phyloP scores from a whole-genome alignment of 1,140 invertebrate genomes.

The Bombus polaris region DNA sequence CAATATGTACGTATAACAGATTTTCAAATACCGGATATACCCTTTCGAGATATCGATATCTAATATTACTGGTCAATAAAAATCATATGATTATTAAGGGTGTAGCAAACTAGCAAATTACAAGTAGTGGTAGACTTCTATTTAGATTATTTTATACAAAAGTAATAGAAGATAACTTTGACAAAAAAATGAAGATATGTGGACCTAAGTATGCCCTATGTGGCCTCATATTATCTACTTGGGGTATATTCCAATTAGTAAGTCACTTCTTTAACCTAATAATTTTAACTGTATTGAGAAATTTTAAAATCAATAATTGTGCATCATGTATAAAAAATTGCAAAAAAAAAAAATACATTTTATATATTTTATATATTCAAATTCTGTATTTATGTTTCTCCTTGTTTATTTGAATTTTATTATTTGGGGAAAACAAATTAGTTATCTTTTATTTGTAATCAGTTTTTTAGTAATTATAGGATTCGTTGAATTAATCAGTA shows the following conservation, averaged over 20 bases:
- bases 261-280: slow-evolving; percentile 72
- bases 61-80: slow-evolving; percentile 11
- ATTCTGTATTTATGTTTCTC: background rate
- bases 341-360: background rate
- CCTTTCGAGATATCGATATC: slow-evolving; percentile 49
- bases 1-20: background rate
- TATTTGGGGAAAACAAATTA: background rate
- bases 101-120: slow-evolving; percentile 42
- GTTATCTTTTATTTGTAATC: slow-evolving; percentile 28
- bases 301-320: background rate
- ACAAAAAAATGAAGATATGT: slow-evolving; percentile 88
- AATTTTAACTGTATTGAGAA: background rate
- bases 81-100: slow-evolving; percentile 66
- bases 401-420: slow-evolving; percentile 9
- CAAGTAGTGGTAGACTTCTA: background rate
- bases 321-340: background rate
- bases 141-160: slow-evolving; percentile 18
- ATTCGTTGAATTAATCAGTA: slow-evolving; percentile 1
- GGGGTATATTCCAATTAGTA: slow-evolving; percentile 96
- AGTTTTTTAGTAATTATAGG: background rate
- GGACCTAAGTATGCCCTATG: slow-evolving; percentile 96
- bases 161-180: slow-evolving; percentile 18
- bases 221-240: slow-evolving; percentile 93
- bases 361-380: slow-evolving; percentile 7
- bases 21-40: slow-evolving; percentile 36